These are phyloP conservation scores for Cryptosula pallasiana DNA, from an alignment of 2,888 invertebrate genomes.

Conservation along the genomic window DNA sequence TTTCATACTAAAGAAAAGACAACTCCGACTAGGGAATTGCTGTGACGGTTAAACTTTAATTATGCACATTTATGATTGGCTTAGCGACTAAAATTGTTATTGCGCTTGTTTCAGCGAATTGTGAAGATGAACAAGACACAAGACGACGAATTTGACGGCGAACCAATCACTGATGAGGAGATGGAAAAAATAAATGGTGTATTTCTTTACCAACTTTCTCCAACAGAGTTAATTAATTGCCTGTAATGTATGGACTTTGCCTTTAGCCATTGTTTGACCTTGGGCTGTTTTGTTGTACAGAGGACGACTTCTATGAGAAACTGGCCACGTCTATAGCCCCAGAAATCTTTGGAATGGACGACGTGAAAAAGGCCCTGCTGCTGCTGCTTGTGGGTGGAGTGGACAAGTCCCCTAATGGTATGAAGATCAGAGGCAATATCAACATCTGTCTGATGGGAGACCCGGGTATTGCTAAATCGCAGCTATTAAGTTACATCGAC, in stretches of 20 bases:
- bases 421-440: slow-evolving; percentile 88
- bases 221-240: too few relatives aligned
- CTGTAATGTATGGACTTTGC: too few relatives aligned
- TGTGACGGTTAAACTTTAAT: too few relatives aligned
- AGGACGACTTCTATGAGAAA: slow-evolving; percentile 86
- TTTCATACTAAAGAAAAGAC: too few relatives aligned
- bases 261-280: too few relatives aligned
- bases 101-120: slow-evolving; percentile 60
- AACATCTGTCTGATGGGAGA: slow-evolving; percentile 99
- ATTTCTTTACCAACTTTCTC: too few relatives aligned
- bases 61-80: too few relatives aligned
- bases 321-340: slow-evolving; percentile 91
- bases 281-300: too few relatives aligned
- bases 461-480: slow-evolving; percentile 98
- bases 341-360: slow-evolving; percentile 96
- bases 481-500: slow-evolving; percentile 88
- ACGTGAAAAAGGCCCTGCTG: slow-evolving; percentile 93
- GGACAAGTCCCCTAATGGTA: slow-evolving; percentile 79
- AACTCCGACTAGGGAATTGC: too few relatives aligned
- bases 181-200: slow-evolving; percentile 51
- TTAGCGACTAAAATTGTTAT: too few relatives aligned
- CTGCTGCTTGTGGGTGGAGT: slow-evolving; percentile 74
- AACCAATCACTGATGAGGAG: slow-evolving; percentile 73
- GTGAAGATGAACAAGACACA: slow-evolving; percentile 79
- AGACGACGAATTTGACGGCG: slow-evolving; percentile 63